Conservation (phyloP, 2,888 invertebrate species). For the Watsonalla binaria region DNA sequence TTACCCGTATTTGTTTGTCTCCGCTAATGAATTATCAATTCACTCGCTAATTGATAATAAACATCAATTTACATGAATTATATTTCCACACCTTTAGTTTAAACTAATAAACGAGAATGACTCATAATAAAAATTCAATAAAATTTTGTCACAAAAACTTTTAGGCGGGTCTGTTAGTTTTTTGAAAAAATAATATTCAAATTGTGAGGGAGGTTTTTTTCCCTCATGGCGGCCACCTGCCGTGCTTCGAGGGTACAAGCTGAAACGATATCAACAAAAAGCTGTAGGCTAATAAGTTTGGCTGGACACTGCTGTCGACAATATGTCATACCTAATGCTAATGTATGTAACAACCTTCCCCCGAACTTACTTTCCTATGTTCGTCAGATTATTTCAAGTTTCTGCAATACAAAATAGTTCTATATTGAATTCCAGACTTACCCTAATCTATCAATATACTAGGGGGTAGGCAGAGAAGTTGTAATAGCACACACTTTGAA, state of each 20-base stretch:
- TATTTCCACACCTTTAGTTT: background rate
- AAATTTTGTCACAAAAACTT: constrained; percentile 28
- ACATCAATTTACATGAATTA: background rate
- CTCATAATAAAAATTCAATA: constrained; percentile 32
- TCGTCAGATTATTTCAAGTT: no score
- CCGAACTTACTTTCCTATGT: no score
- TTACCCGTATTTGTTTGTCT: no score
- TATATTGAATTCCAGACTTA: no score
- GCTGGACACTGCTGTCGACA: background rate
- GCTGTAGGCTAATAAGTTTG: background rate
- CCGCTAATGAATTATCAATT: no score
- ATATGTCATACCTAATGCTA: no score
- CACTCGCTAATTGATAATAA: background rate
- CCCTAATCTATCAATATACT: no score
- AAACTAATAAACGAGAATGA: constrained; percentile 33
- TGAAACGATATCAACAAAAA: constrained; percentile 1
- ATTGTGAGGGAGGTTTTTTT: constrained; percentile 49
- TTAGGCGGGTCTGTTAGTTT: constrained; percentile 20
- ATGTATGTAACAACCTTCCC: no score
- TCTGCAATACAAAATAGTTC: no score
- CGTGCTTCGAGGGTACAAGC: constrained; percentile 7
- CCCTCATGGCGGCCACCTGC: constrained; percentile 46
- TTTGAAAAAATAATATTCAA: constrained; percentile 51
- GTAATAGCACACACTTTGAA: no score
- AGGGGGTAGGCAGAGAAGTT: no score